Percentiles rank a stretch among this genome's conserved stretches.
These are phyloP conservation scores for Homarus gammarus DNA, from an alignment of 2,888 invertebrate species.

Conservation along the genomic window DNA sequence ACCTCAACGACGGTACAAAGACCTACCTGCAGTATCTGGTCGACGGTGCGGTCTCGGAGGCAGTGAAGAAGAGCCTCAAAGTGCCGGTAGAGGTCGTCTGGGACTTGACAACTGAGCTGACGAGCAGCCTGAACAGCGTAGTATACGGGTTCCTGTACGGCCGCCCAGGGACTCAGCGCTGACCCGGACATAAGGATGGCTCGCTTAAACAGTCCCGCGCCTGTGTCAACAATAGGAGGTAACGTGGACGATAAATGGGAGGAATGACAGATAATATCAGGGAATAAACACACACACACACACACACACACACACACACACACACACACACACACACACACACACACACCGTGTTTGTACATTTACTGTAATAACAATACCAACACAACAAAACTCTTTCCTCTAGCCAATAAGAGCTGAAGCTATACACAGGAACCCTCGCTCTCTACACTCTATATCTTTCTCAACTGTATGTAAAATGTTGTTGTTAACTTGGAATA, in stretches of 20 bases:
- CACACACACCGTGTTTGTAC: neutral
- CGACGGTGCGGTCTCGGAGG: slow-evolving; percentile 67
- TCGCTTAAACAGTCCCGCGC: slow-evolving; percentile 78
- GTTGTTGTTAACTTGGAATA: too few species aligned
- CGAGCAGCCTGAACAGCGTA: slow-evolving; percentile 83
- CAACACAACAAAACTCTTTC: too few species aligned
- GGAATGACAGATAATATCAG: too few species aligned
- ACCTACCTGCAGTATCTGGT: slow-evolving; percentile 72
- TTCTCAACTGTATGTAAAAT: too few species aligned
- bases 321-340: slow-evolving; percentile 14
- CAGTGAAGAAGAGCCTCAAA: slow-evolving; percentile 74
- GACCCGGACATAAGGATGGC: slow-evolving; percentile 78
- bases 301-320: slow-evolving; percentile 6
- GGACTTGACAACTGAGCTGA: slow-evolving; percentile 84
- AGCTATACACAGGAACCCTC: too few species aligned
- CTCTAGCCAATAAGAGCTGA: too few species aligned
- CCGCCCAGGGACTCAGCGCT: slow-evolving; percentile 82
- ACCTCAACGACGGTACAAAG: neutral
- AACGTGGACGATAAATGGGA: too few species aligned
- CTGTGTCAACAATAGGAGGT: too few species aligned
- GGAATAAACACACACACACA: neutral
- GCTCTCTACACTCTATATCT: too few species aligned
- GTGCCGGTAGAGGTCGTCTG: slow-evolving; percentile 62
- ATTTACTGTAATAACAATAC: too few species aligned
- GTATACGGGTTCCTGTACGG: slow-evolving; percentile 83